Percentiles rank a stretch among this genome's conserved stretches.
Evolutionary conservation across 2,888 invertebrate genomes (phyloP).

Genomic region (Crossocerus cetratus): DNA sequence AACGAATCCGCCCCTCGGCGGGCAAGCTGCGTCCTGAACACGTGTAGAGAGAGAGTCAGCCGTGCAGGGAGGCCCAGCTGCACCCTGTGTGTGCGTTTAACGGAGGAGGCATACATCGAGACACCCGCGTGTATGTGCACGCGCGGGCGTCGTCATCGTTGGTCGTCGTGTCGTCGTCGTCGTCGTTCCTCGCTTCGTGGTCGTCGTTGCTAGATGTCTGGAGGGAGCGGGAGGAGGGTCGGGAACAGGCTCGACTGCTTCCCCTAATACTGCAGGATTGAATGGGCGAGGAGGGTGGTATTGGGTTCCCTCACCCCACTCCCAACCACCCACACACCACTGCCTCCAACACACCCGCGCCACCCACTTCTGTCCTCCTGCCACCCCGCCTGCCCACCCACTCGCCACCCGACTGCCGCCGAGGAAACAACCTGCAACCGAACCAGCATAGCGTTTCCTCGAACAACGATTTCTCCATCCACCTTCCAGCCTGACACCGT

Average conservation of each 20-base stretch:
- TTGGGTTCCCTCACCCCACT: slow-evolving; percentile 73
- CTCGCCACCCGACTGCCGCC: slow-evolving; percentile 76
- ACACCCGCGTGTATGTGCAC: neutral
- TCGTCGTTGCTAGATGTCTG: slow-evolving; percentile 40
- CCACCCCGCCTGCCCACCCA: slow-evolving; percentile 77
- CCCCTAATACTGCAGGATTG: slow-evolving; percentile 67
- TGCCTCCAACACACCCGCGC: slow-evolving; percentile 62
- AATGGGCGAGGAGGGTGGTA: slow-evolving; percentile 71
- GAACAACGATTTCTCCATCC: slow-evolving; percentile 64
- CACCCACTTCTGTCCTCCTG: slow-evolving; percentile 71
- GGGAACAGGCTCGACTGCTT: slow-evolving; percentile 61
- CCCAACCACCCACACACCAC: slow-evolving; percentile 68
- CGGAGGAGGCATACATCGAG: slow-evolving; percentile 9
- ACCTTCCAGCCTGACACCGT: slow-evolving; percentile 16
- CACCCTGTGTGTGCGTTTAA: slow-evolving; percentile 4
- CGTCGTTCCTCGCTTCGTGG: slow-evolving; percentile 47
- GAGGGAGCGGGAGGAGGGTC: slow-evolving; percentile 31
- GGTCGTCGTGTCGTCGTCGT: slow-evolving; percentile 34
- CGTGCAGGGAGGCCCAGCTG: slow-evolving; percentile 39
- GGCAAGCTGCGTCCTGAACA: slow-evolving; percentile 46
- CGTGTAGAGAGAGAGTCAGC: slow-evolving; percentile 37
- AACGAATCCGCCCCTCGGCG: slow-evolving; percentile 49
- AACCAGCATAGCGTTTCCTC: slow-evolving; percentile 68
- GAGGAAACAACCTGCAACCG: slow-evolving; percentile 76
- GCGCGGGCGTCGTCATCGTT: neutral